Evolutionary conservation across 2,888 invertebrate species (phyloP).

Genomic region (Pollenia angustigena): DNA sequence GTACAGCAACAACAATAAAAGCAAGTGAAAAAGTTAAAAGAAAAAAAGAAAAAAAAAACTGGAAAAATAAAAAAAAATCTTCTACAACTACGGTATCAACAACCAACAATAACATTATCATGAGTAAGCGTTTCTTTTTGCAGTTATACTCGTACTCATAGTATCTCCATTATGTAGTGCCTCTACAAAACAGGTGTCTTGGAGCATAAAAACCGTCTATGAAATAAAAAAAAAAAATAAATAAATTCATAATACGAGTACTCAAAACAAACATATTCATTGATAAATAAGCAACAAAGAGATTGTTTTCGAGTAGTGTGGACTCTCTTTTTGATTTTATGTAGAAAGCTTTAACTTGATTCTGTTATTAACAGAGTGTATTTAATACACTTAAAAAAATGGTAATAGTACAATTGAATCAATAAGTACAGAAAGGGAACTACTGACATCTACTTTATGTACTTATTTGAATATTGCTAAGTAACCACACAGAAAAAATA

Average conservation of each 20-base stretch:
- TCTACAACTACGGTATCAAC: constrained; percentile 51
- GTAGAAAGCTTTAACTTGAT: not conserved
- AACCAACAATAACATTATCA: constrained; percentile 69
- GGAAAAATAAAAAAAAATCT: constrained; percentile 24
- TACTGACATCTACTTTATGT: too few relatives aligned
- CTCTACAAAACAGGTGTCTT: constrained; percentile 65
- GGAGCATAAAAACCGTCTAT: constrained; percentile 48
- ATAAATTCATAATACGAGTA: constrained; percentile 32
- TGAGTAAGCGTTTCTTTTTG: constrained; percentile 67
- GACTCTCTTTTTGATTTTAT: not conserved
- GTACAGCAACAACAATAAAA: constrained; percentile 19
- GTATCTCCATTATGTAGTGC: not conserved
- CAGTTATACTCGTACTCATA: constrained; percentile 48
- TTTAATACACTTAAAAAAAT: constrained; percentile 13
- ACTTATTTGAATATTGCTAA: too few relatives aligned
- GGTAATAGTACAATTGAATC: not conserved
- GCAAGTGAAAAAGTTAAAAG: constrained; percentile 18
- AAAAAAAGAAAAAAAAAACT: constrained; percentile 38
- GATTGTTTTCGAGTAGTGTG: not conserved
- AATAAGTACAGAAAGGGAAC: too few relatives aligned
- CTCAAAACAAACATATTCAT: constrained; percentile 56
- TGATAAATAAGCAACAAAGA: constrained; percentile 60
- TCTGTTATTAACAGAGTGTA: constrained; percentile 39
- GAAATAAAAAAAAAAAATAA: not conserved
- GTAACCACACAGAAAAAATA: too few relatives aligned